phyloP scores from a whole-genome alignment of 37 sponge, comb jelly and placozoan species.

The Ianthella basta region DNA sequence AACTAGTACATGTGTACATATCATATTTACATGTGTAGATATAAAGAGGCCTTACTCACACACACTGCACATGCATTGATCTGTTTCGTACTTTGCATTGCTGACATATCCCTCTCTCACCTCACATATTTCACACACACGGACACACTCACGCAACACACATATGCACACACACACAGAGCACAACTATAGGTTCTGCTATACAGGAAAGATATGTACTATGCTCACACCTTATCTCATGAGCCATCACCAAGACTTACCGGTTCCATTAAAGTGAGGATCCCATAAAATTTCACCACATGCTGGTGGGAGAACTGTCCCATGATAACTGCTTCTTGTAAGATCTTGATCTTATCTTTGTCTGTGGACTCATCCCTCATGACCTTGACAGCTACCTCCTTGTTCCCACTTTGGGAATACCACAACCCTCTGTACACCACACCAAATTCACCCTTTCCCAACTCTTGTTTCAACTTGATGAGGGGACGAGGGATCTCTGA shows the following conservation, averaged over 20 bases:
- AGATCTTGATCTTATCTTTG: not conserved
- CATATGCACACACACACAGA: too few species aligned
- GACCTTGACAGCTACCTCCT: slow-evolving; percentile 14
- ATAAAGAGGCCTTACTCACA: too few species aligned
- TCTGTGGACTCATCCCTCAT: not conserved
- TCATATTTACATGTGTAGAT: too few species aligned
- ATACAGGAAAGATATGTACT: too few species aligned
- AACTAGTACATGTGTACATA: too few species aligned
- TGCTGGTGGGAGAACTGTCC: slow-evolving; percentile 24
- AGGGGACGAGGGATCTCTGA: slow-evolving; percentile 18
- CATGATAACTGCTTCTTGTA: slow-evolving; percentile 5
- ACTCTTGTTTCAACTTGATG: not conserved
- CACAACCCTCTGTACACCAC: slow-evolving; percentile 20
- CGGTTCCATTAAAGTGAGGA: slow-evolving; percentile 11
- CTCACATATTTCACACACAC: too few species aligned
- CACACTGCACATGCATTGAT: too few species aligned
- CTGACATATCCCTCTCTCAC: too few species aligned
- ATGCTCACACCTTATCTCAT: too few species aligned
- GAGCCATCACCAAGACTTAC: not conserved
- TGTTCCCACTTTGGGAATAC: not conserved
- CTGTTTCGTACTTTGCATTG: too few species aligned
- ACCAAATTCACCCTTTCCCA: slow-evolving; percentile 26
- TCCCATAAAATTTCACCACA: slow-evolving; percentile 17
- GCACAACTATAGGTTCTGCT: too few species aligned
- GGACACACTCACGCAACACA: too few species aligned